Percentiles rank a stretch among this genome's conserved stretches.
These are phyloP conservation scores for Pentalonia nigronervosa DNA, from an alignment of 1,140 invertebrate species.

Conservation along the genomic window DNA sequence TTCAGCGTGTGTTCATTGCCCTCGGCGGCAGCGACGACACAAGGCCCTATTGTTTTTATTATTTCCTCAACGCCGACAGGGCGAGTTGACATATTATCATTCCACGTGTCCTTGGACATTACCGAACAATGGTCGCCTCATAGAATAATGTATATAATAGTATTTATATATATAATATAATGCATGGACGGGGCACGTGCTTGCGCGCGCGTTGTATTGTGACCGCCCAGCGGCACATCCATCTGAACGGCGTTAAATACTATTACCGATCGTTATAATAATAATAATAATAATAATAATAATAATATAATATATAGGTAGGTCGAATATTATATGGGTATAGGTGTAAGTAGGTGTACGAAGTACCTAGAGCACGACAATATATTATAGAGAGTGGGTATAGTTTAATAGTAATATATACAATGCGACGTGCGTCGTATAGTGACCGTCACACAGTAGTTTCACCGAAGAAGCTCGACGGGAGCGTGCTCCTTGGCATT, in stretches of 20 bases:
- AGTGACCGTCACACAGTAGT: background rate
- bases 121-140: slow-evolving; percentile 41
- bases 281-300: too few relatives aligned
- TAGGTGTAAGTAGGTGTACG: background rate
- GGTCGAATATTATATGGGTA: background rate
- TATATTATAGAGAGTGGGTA: background rate
- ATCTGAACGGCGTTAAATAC: slow-evolving; percentile 29
- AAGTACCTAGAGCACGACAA: background rate
- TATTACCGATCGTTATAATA: slow-evolving; percentile 14
- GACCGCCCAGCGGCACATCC: background rate
- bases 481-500: background rate
- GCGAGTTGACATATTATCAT: slow-evolving; percentile 50
- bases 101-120: slow-evolving; percentile 50
- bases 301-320: background rate
- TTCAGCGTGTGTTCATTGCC: slow-evolving; percentile 47
- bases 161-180: background rate
- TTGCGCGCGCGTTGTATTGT: slow-evolving; percentile 47
- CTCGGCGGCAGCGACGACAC: slow-evolving; percentile 23
- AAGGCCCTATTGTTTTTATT: slow-evolving; percentile 52
- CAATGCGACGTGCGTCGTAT: background rate
- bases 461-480: background rate
- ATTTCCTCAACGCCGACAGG: background rate
- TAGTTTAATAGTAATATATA: background rate
- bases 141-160: too few relatives aligned
- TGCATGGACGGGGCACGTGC: slow-evolving; percentile 32